Conservation (phyloP, 2,113 vertebrate genomes). For the Argyrosomus japonicus region DNA sequence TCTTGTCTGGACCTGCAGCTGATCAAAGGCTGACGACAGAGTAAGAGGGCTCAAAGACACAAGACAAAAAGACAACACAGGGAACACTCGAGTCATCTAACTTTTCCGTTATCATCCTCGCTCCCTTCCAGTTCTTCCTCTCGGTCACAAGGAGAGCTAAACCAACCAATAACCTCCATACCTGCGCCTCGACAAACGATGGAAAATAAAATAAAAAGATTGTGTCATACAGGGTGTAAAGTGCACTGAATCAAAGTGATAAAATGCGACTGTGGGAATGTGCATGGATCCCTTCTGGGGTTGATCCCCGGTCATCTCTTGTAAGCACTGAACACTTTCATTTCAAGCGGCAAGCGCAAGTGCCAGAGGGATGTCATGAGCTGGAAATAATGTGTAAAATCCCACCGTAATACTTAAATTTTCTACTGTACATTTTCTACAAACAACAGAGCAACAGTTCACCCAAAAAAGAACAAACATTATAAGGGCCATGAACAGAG, state of each 20-base stretch:
- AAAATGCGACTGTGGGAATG: constrained; percentile 64
- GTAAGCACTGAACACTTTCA: constrained; percentile 27
- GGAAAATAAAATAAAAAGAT: constrained; percentile 2
- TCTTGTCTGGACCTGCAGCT: constrained; percentile 60
- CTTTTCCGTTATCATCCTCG: constrained; percentile 46
- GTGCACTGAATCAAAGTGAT: constrained; percentile 72
- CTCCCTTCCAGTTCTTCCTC: constrained; percentile 26
- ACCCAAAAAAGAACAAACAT: constrained; percentile 40
- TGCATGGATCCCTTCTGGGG: constrained; percentile 37
- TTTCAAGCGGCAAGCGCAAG: constrained; percentile 33
- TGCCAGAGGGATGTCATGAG: constrained; percentile 18
- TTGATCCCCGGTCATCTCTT: constrained; percentile 48
- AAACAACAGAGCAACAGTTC: constrained; percentile 28
- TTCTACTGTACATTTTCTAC: constrained; percentile 47
- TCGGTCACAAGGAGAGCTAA: constrained; percentile 15
- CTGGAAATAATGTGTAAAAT: constrained; percentile 38
- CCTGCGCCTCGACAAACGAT: background rate
- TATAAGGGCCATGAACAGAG: constrained; percentile 26
- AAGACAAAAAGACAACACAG: constrained; percentile 23
- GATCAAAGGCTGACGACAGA: constrained; percentile 69
- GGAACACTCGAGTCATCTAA: constrained; percentile 66
- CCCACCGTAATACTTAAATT: constrained; percentile 29
- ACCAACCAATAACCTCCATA: background rate
- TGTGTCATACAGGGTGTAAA: constrained; percentile 64
- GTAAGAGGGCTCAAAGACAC: constrained; percentile 65